Conservation (phyloP, 1,140 invertebrate species). For the Drosophila aff. region DNA sequence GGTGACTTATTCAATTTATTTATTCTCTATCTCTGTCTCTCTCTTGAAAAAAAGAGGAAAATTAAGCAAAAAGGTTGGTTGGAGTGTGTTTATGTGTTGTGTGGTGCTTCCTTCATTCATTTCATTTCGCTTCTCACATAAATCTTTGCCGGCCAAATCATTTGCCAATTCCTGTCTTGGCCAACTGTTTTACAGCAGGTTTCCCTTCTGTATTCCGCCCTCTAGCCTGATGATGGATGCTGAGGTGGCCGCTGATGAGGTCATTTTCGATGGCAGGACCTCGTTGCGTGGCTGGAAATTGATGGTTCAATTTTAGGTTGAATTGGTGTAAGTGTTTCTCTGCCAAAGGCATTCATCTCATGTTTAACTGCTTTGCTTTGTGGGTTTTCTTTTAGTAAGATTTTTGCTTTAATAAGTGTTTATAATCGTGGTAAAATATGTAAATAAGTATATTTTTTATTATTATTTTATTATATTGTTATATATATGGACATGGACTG, state of each 20-base stretch:
- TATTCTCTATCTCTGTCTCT: constrained; percentile 4
- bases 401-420: too few relatives aligned
- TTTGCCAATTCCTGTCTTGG: constrained; percentile 52
- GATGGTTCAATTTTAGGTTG: constrained; percentile 17
- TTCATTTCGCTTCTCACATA: constrained; percentile 48
- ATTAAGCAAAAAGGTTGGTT: constrained; percentile 2
- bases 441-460: neutral
- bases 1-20: constrained; percentile 72
- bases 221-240: constrained; percentile 24
- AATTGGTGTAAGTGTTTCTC: neutral
- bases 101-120: constrained; percentile 20
- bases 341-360: neutral
- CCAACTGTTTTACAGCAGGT: constrained; percentile 26
- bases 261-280: constrained; percentile 24
- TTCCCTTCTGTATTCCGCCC: neutral
- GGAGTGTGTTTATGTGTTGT: neutral
- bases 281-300: constrained; percentile 5
- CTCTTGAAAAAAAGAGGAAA: constrained; percentile 20
- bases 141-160: constrained; percentile 53
- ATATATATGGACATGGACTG: too few relatives aligned
- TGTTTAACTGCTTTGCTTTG: neutral
- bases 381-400: too few relatives aligned
- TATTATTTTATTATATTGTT: too few relatives aligned
- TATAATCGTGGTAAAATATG: neutral
- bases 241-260: constrained; percentile 29